Percentiles rank a stretch among this genome's conserved stretches.
phyloP scores from a whole-genome alignment of 2,888 invertebrate genomes.

The Arge pagana region DNA sequence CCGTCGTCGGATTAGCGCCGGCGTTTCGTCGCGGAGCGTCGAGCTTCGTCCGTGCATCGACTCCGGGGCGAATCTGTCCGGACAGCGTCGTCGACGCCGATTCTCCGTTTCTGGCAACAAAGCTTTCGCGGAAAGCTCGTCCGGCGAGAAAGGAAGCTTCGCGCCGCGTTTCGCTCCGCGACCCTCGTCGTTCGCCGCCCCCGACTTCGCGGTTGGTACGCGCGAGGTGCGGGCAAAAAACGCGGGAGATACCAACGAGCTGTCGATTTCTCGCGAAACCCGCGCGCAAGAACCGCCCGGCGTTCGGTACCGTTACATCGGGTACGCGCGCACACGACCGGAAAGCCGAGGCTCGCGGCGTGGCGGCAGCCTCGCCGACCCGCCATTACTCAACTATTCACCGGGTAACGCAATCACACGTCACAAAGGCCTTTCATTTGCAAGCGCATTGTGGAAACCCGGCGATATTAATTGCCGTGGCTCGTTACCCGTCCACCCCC shows the following conservation, averaged over 20 bases:
- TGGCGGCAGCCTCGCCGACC: conserved; percentile 48
- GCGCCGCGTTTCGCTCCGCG: too few relatives aligned
- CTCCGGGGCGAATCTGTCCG: too few relatives aligned
- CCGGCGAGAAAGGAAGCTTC: conserved; percentile 17
- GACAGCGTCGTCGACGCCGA: too few relatives aligned
- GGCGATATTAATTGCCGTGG: conserved; percentile 59
- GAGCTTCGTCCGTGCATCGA: too few relatives aligned
- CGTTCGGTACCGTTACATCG: background rate
- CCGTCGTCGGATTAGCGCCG: too few relatives aligned
- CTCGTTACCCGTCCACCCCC: conserved; percentile 53
- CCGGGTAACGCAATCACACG: conserved; percentile 59
- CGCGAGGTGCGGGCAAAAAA: too few relatives aligned
- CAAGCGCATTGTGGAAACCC: conserved; percentile 59
- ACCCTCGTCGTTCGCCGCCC: too few relatives aligned
- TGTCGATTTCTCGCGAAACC: conserved; percentile 12
- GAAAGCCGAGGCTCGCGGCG: conserved; percentile 36
- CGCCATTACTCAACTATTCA: conserved; percentile 59
- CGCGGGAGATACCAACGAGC: conserved; percentile 1
- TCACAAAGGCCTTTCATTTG: conserved; percentile 60
- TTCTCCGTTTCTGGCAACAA: too few relatives aligned
- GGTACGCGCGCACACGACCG: background rate
- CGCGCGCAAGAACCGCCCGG: background rate
- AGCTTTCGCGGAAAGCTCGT: too few relatives aligned
- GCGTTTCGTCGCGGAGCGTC: too few relatives aligned
- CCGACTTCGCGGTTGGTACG: too few relatives aligned